phyloP scores from a whole-genome alignment of 2,113 vertebrate species.

The Istiophorus platypterus region DNA sequence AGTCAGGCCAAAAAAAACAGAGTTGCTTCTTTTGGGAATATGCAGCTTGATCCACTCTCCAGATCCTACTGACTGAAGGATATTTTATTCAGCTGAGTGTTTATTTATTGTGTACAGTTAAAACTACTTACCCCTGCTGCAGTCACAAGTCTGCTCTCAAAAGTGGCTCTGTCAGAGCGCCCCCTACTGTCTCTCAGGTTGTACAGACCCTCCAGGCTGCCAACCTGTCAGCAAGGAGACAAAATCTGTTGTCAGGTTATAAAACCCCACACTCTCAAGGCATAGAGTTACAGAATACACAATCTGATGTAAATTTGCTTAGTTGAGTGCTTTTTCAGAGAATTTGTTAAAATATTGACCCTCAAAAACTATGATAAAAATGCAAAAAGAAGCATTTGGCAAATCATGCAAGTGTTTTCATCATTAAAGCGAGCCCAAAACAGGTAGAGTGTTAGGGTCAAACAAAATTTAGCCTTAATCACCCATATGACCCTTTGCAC shows the following conservation, averaged over 20 bases:
- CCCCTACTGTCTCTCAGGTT: slow-evolving; percentile 72
- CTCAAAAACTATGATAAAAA: not conserved
- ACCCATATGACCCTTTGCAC: slow-evolving; percentile 59
- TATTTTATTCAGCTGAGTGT: slow-evolving; percentile 12
- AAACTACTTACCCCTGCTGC: slow-evolving; percentile 67
- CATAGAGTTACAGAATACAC: not conserved
- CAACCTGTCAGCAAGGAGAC: slow-evolving; percentile 67
- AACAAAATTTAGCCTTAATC: slow-evolving; percentile 62
- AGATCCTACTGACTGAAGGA: slow-evolving; percentile 9
- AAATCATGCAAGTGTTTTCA: slow-evolving; percentile 9
- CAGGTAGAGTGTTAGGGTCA: slow-evolving; percentile 32
- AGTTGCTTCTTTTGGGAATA: slow-evolving; percentile 25
- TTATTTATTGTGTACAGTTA: slow-evolving; percentile 21
- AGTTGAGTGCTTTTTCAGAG: not conserved
- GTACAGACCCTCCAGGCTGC: slow-evolving; percentile 72
- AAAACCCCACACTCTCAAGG: not conserved
- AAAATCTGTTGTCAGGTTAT: slow-evolving; percentile 23
- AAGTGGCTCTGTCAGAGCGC: slow-evolving; percentile 71
- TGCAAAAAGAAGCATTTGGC: not conserved
- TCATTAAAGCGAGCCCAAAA: slow-evolving; percentile 24
- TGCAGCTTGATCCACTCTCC: slow-evolving; percentile 27
- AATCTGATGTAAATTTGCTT: not conserved
- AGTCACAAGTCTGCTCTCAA: slow-evolving; percentile 57
- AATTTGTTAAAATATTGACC: not conserved
- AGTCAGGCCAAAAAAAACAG: slow-evolving; percentile 45